These are phyloP conservation scores for Lymantria monacha DNA, from an alignment of 2,888 invertebrate genomes.

Conservation along the genomic window DNA sequence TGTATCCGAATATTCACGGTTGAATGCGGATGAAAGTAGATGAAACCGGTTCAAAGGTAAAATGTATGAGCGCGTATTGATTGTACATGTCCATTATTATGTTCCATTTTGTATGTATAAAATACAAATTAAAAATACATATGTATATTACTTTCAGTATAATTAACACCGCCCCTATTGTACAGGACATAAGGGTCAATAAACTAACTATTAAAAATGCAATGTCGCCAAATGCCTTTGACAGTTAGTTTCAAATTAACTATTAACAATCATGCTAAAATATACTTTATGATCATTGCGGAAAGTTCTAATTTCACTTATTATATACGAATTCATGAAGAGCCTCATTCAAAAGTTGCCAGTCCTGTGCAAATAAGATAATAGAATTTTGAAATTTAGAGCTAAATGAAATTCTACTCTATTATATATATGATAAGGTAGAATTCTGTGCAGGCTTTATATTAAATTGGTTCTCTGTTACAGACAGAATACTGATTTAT, in stretches of 20 bases:
- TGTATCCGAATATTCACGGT: conserved; percentile 4
- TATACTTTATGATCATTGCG: conserved; percentile 3
- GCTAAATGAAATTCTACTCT: conserved; percentile 20
- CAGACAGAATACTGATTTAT: conserved; percentile 23
- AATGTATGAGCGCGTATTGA: conserved; percentile 12
- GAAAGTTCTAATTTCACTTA: conserved; percentile 11
- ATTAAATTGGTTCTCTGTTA: conserved; percentile 18
- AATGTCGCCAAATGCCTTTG: conserved; percentile 45
- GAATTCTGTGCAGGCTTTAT: conserved; percentile 5
- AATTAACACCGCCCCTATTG: conserved; percentile 3
- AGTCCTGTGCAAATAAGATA: conserved; percentile 56
- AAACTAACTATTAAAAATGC: conserved; percentile 19
- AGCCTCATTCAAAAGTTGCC: conserved; percentile 43
- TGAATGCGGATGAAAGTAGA: conserved; percentile 9
- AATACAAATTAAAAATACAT: too few relatives aligned
- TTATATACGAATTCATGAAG: conserved; percentile 14
- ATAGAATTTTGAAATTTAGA: conserved; percentile 42
- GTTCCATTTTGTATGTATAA: not conserved
- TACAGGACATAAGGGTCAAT: conserved; percentile 14
- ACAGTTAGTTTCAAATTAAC: conserved; percentile 48
- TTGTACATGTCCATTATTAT: conserved; percentile 7
- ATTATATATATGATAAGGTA: conserved; percentile 10
- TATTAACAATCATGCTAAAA: conserved; percentile 7
- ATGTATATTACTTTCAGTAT: too few relatives aligned
- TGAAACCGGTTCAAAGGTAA: conserved; percentile 12